phyloP scores from a whole-genome alignment of 2,113 vertebrate genomes.

The Caretta caretta region DNA sequence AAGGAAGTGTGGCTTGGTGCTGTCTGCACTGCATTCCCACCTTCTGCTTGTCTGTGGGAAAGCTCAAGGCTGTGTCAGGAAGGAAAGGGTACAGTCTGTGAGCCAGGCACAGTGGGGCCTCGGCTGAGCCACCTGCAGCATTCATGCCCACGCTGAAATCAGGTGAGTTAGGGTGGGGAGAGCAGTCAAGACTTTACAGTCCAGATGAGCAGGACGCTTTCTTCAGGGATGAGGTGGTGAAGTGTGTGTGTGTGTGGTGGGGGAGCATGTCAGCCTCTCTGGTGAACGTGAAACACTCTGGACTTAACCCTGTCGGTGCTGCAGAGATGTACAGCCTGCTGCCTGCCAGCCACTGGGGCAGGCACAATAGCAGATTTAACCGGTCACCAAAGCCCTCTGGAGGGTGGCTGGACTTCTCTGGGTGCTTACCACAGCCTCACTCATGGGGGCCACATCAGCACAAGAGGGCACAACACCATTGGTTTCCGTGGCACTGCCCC shows the following conservation, averaged over 20 bases:
- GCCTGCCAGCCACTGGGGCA: neutral
- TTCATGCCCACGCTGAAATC: neutral
- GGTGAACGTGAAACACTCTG: neutral
- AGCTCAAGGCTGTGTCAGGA: neutral
- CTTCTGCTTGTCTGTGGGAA: neutral
- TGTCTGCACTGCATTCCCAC: neutral
- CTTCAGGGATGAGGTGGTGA: neutral
- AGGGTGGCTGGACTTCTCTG: neutral
- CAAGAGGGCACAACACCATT: neutral
- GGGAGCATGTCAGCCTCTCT: neutral
- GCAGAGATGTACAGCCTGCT: accelerated
- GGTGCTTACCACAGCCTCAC: neutral
- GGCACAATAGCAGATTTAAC: neutral
- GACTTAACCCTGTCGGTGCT: neutral
- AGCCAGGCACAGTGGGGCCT: neutral
- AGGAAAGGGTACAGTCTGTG: neutral
- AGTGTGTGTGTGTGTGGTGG: too few species aligned
- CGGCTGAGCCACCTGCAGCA: neutral
- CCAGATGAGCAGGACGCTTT: neutral
- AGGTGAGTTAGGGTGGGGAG: neutral
- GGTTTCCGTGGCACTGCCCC: neutral
- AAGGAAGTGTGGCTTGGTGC: neutral
- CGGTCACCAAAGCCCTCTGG: neutral
- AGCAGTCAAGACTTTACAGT: neutral
- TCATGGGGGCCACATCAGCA: neutral